These are phyloP conservation scores for Philaenus spumarius DNA, from an alignment of 1,140 invertebrate species.

Conservation along the genomic window DNA sequence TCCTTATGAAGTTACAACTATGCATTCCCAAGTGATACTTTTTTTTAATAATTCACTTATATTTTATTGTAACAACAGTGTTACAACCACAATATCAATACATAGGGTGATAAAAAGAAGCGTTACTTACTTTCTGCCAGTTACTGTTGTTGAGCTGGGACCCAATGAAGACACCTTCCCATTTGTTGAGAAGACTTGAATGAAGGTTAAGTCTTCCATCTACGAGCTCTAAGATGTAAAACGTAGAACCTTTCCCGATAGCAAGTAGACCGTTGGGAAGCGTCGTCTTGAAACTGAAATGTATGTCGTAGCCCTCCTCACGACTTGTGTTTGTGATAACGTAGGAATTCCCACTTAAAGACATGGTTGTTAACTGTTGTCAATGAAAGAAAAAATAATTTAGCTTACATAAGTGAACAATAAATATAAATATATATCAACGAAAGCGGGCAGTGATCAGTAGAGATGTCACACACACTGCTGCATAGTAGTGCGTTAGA, in stretches of 20 bases:
- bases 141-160: constrained; percentile 73
- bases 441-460: no score
- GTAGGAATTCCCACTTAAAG: constrained; percentile 68
- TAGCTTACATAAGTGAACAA: no score
- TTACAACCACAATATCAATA: no score
- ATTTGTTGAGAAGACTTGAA: constrained; percentile 78
- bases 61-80: no score
- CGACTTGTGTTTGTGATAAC: constrained; percentile 68
- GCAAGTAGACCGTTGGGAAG: constrained; percentile 77
- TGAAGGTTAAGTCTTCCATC: constrained; percentile 77
- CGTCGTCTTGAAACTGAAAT: constrained; percentile 86
- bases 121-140: constrained; percentile 66
- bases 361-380: constrained; percentile 71
- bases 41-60: no score
- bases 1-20: no score
- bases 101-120: no score
- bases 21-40: no score
- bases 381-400: constrained; percentile 24
- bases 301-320: constrained; percentile 80
- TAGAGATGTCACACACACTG: no score
- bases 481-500: no score
- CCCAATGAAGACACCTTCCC: constrained; percentile 81
- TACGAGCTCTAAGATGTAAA: constrained; percentile 73
- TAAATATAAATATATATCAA: no score
- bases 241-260: constrained; percentile 72